Base-by-base conservation (phyloP, 2,888 invertebrate genomes). In the Tridacna gigas region DNA sequence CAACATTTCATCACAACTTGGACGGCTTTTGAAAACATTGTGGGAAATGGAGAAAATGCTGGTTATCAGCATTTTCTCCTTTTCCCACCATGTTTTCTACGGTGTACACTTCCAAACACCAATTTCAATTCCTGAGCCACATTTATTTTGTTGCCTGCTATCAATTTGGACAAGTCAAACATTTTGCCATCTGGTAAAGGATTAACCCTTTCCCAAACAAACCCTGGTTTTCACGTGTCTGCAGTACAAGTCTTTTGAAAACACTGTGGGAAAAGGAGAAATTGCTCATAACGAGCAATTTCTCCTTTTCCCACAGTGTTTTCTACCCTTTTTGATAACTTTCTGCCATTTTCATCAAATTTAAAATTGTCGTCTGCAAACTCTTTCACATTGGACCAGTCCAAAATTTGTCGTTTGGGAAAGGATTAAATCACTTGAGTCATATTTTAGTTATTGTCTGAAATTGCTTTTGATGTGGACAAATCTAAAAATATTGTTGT, bases 191-290 rank as follows among this genome's bases (percentile, higher is more conserved):
- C n/a, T 61, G 11, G n/a, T 0, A n/a, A 61, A 61, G 11, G n/a
- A 20, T 63, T 63, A 63, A 63, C 22, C 22, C 63, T 22, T 63
- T 63, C 0, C 63, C 22, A n/a, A 5, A 63, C 20, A 63, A 25
- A 9, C 12, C 13, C 20, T 0, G 7, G 4, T 63, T 63, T 63
- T 63, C 1, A 28, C 28, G 65, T 9, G 0, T 9, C 63, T 22
- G 2, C 1, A 63, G 4, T 9, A n/a, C 4, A n/a, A n/a, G 3
- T 5, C 12, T n/a, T 63, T 63, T n/a, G 63, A 63, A 63, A 18
- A 63, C 22, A n/a, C n/a, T n/a, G 63, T n/a, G 63, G 63, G 13
- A 63, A 63, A 63, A 22, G 20, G 25, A 63, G 63, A 63, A 63
- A 63, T 9, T 22, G 63, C n/a, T 63, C 4, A 3, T 63, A 22